A percentile compares a stretch with the other conserved stretches of the same genome.
Evolutionary conservation across 1,140 invertebrate species (phyloP).

Genomic region (Steinernema khuongi): DNA sequence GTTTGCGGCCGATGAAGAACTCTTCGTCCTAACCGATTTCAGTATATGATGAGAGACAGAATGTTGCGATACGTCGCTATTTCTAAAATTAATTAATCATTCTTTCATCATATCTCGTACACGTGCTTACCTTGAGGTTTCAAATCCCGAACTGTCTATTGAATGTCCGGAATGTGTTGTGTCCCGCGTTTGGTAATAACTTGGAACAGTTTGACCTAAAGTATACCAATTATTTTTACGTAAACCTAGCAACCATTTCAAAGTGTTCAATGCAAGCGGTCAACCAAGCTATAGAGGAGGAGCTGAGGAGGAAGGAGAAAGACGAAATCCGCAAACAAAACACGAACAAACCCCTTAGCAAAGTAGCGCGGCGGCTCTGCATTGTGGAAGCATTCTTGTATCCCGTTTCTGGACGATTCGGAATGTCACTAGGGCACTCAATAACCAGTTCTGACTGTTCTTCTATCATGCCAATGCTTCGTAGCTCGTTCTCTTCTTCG

Average conservation of each 20-base stretch:
- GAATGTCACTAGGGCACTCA: background rate
- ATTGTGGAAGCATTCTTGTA: background rate
- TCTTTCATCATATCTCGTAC: background rate
- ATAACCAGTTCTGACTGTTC: background rate
- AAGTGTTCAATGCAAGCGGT: background rate
- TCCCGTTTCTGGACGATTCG: background rate
- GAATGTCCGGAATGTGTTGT: background rate
- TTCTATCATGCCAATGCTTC: background rate
- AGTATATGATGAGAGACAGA: slow-evolving; percentile 20
- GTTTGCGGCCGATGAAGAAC: background rate
- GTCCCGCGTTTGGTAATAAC: background rate
- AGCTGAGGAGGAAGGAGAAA: background rate
- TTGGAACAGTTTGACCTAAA: slow-evolving; percentile 5
- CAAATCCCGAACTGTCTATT: background rate
- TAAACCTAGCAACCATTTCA: no score
- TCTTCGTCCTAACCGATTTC: slow-evolving; percentile 11
- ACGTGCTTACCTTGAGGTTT: background rate
- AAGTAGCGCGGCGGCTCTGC: background rate
- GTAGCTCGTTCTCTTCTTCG: background rate
- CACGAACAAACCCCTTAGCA: background rate
- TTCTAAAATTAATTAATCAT: background rate
- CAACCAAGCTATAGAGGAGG: background rate
- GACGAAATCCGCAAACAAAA: no score
- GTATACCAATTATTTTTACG: background rate
- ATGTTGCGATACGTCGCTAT: slow-evolving; percentile 11